Conservation (phyloP, 2,797 vertebrate species). For the Acanthurus tractus region DNA sequence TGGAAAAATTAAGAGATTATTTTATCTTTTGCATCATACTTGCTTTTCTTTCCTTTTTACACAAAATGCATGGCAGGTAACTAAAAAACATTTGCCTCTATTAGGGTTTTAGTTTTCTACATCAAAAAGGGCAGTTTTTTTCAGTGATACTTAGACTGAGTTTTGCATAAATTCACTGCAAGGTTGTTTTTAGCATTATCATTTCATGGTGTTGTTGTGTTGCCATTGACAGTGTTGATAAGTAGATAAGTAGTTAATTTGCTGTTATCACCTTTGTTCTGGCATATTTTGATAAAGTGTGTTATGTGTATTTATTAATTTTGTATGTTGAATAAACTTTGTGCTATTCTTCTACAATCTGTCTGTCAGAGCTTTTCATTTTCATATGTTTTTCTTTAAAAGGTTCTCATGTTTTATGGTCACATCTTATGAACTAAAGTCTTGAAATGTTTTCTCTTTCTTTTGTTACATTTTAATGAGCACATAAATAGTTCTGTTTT, state of each 20-base stretch:
- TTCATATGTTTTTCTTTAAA: background rate
- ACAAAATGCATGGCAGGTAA: constrained; percentile 11
- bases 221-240: constrained; percentile 8
- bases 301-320: constrained; percentile 75
- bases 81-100: constrained; percentile 10
- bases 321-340: constrained; percentile 78
- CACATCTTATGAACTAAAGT: background rate
- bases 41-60: constrained; percentile 20
- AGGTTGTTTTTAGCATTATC: constrained; percentile 12
- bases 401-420: constrained; percentile 15
- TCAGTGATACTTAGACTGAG: background rate
- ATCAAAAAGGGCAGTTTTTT: constrained; percentile 30
- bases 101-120: background rate
- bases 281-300: constrained; percentile 60
- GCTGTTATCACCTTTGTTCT: constrained; percentile 37
- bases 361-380: constrained; percentile 9
- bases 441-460: background rate
- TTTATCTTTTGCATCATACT: constrained; percentile 20
- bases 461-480: background rate
- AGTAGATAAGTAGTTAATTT: constrained; percentile 30
- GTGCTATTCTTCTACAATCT: constrained; percentile 72
- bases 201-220: constrained; percentile 2
- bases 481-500: background rate
- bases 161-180: constrained; percentile 12
- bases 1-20: constrained; percentile 1